Percentiles rank a stretch among this genome's conserved stretches.
These are phyloP conservation scores for Symphodus melops DNA, from an alignment of 2,113 vertebrate species.

Conservation along the genomic window DNA sequence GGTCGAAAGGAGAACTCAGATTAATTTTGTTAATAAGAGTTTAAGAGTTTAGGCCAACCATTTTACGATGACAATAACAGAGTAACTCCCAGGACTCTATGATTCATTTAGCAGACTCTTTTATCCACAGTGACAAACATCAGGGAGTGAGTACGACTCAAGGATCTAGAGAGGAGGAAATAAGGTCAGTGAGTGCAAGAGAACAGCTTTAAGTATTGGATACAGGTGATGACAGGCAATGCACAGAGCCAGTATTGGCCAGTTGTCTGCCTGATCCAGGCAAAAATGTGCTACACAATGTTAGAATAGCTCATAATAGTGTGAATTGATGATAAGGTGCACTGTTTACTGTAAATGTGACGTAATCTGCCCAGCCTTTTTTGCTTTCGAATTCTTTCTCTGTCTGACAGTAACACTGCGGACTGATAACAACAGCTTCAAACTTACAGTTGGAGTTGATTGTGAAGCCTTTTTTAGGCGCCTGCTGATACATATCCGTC, in stretches of 20 bases:
- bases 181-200: too few relatives aligned
- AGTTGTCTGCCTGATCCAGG: background rate
- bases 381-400: background rate
- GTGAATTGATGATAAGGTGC: background rate
- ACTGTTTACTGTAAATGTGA: background rate
- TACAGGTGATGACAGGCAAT: too few relatives aligned
- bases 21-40: too few relatives aligned
- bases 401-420: background rate
- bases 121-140: too few relatives aligned
- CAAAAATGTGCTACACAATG: background rate
- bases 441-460: background rate
- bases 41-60: conserved; percentile 1
- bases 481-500: background rate
- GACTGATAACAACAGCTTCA: background rate
- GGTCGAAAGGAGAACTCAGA: background rate
- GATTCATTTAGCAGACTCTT: too few relatives aligned
- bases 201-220: too few relatives aligned
- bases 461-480: conserved; percentile 44
- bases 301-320: background rate
- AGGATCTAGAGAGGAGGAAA: too few relatives aligned
- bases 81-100: background rate
- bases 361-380: background rate
- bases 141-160: too few relatives aligned
- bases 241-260: too few relatives aligned
- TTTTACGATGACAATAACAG: conserved; percentile 1